phyloP scores from a whole-genome alignment of 2,888 invertebrate genomes.

The Pegoplata infirma region DNA sequence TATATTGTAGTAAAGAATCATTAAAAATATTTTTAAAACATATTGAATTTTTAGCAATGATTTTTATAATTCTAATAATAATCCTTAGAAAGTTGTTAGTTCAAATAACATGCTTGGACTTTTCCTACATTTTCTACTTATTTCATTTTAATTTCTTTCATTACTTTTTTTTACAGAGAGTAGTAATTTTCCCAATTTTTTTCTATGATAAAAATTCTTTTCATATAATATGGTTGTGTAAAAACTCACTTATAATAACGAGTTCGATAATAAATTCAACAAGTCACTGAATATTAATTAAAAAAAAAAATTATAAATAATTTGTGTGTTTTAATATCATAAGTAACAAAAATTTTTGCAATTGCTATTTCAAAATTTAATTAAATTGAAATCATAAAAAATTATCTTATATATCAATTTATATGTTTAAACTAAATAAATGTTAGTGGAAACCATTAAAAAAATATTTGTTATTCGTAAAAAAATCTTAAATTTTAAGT shows the following conservation, averaged over 20 bases:
- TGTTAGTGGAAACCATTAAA: conserved; percentile 51
- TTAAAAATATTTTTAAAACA: too few relatives aligned
- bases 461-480: conserved; percentile 50
- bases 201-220: conserved; percentile 13
- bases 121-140: too few relatives aligned
- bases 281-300: conserved; percentile 48
- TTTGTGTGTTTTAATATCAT: conserved; percentile 40
- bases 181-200: conserved; percentile 4
- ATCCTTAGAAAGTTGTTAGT: too few relatives aligned
- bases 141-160: conserved; percentile 7
- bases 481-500: conserved; percentile 51
- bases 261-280: conserved; percentile 32
- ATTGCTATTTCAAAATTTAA: conserved; percentile 23
- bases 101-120: too few relatives aligned
- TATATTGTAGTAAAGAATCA: too few relatives aligned
- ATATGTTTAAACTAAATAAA: conserved; percentile 55
- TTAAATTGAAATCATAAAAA: conserved; percentile 6
- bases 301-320: conserved; percentile 18
- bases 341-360: conserved; percentile 12
- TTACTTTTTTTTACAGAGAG: background rate
- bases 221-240: conserved; percentile 50
- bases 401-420: conserved; percentile 43
- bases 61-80: too few relatives aligned
- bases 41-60: too few relatives aligned
- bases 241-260: conserved; percentile 19